phyloP scores from a whole-genome alignment of 2,888 invertebrate genomes.

The Bombylius discolor region DNA sequence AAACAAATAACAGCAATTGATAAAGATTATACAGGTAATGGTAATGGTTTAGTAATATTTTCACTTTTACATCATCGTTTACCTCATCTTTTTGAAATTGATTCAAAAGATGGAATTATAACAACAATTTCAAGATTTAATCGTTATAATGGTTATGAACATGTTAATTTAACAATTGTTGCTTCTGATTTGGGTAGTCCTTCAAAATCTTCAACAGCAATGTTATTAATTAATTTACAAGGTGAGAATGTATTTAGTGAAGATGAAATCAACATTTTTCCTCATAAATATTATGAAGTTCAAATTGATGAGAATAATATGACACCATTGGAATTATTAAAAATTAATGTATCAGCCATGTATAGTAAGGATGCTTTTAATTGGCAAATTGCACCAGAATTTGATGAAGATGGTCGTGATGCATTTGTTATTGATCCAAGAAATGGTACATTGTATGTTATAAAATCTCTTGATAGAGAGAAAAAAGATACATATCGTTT shows the following conservation, averaged over 20 bases:
- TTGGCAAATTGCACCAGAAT: constrained; percentile 49
- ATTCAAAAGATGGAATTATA: constrained; percentile 72
- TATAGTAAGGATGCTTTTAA: constrained; percentile 50
- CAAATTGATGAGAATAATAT: constrained; percentile 70
- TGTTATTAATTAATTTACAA: constrained; percentile 53
- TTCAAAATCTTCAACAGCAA: constrained; percentile 63
- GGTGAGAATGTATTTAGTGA: constrained; percentile 34
- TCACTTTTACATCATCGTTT: constrained; percentile 55
- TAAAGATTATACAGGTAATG: constrained; percentile 70
- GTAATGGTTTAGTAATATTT: constrained; percentile 73
- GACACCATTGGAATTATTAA: constrained; percentile 60
- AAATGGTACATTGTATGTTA: constrained; percentile 62
- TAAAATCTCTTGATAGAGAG: constrained; percentile 64
- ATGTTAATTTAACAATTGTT: constrained; percentile 63
- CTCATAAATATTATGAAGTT: constrained; percentile 64
- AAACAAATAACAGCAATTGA: constrained; percentile 71
- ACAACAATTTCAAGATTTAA: constrained; percentile 52
- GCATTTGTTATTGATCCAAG: constrained; percentile 62
- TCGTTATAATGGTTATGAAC: constrained; percentile 33
- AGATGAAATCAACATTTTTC: constrained; percentile 37
- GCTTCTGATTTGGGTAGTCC: constrained; percentile 79
- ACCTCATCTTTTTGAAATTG: constrained; percentile 58
- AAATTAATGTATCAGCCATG: constrained; percentile 59
- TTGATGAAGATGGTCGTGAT: constrained; percentile 44
- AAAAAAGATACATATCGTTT: constrained; percentile 48